Evolutionary conservation across 2,113 vertebrate species (phyloP).

Genomic region (Gnathonemus longibarbis): DNA sequence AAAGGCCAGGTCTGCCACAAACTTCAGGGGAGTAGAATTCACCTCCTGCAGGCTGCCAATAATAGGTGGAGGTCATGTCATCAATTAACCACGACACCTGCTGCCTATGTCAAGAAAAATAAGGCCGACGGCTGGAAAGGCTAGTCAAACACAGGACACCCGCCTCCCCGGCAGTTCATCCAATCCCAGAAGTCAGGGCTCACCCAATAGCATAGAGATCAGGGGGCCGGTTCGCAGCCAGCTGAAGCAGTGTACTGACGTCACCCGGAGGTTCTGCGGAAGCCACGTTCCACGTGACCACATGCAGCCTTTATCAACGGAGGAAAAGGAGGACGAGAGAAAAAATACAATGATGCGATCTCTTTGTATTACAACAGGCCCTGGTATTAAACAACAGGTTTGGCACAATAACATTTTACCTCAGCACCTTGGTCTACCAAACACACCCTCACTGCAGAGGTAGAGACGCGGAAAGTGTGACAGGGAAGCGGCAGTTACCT

Average conservation of each 20-base stretch:
- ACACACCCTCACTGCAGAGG: not conserved
- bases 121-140: not conserved
- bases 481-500: constrained; percentile 39
- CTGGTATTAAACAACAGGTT: not conserved
- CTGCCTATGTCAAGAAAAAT: not conserved
- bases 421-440: not conserved
- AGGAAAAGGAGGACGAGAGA: not conserved
- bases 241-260: constrained; percentile 68
- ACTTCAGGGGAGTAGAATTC: constrained; percentile 71
- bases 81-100: not conserved
- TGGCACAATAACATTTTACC: not conserved
- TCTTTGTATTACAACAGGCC: not conserved
- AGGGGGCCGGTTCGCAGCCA: constrained; percentile 49
- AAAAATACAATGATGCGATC: not conserved
- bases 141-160: not conserved
- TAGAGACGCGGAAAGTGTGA: not conserved
- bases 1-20: constrained; percentile 76
- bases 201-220: constrained; percentile 91
- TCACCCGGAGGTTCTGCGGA: constrained; percentile 77
- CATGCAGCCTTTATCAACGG: constrained; percentile 64
- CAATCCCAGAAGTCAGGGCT: constrained; percentile 28
- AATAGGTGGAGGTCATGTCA: not conserved
- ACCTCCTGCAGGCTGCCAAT: constrained; percentile 83
- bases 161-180: not conserved
- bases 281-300: constrained; percentile 93